Conservation (phyloP, 2,888 invertebrate species). For the Tenthredo amoena region DNA sequence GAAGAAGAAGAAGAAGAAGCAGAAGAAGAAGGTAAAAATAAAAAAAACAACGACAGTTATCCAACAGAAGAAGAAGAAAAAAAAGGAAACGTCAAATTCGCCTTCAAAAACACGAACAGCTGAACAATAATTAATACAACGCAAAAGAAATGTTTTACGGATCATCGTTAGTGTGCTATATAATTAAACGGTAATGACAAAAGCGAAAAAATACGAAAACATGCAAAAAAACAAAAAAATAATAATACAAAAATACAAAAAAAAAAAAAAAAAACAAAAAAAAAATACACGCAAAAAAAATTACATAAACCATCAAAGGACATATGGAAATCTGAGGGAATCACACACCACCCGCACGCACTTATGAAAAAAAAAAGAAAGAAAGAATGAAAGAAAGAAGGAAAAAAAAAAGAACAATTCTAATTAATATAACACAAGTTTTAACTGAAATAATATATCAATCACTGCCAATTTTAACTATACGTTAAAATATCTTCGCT, state of each 20-base stretch:
- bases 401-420: not conserved
- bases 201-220: too few relatives aligned
- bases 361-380: not conserved
- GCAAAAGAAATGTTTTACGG: constrained; percentile 14
- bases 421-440: constrained; percentile 12
- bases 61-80: not conserved
- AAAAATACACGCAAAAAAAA: not conserved
- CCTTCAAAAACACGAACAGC: constrained; percentile 49
- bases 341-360: not conserved
- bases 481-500: constrained; percentile 34
- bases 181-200: not conserved
- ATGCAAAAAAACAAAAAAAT: not conserved
- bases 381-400: not conserved
- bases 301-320: not conserved
- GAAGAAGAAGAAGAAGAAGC: not conserved
- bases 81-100: not conserved
- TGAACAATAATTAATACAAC: constrained; percentile 54
- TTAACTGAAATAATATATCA: constrained; percentile 12
- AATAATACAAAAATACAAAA: not conserved
- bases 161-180: not conserved
- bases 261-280: not conserved
- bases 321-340: not conserved
- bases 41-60: not conserved
- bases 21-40: not conserved
- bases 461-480: constrained; percentile 43